phyloP scores from a whole-genome alignment of 1,140 invertebrate species.

The Nomia melanderi region DNA sequence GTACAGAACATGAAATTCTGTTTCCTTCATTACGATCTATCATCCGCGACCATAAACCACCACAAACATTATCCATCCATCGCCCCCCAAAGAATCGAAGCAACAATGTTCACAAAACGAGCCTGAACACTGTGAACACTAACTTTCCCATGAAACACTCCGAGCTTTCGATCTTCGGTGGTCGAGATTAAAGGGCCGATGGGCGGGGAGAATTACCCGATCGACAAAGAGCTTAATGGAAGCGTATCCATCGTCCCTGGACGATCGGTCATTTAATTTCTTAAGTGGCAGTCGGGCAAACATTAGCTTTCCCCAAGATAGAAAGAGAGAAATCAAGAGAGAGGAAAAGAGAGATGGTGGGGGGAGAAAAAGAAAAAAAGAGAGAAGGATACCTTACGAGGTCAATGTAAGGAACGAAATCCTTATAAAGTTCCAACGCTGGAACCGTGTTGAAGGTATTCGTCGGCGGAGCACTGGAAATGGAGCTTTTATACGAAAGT shows the following conservation, averaged over 20 bases:
- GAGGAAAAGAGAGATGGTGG: no score
- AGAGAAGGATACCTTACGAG: slow-evolving; percentile 27
- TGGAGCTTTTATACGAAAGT: slow-evolving; percentile 82
- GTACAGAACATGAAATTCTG: no score
- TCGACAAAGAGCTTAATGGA: slow-evolving; percentile 31
- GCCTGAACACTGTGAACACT: not conserved
- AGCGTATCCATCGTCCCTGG: slow-evolving; percentile 21
- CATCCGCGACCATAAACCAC: no score
- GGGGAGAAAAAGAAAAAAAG: no score
- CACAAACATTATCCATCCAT: no score
- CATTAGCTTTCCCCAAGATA: slow-evolving; percentile 20
- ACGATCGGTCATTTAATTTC: slow-evolving; percentile 48
- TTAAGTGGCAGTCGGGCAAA: slow-evolving; percentile 43
- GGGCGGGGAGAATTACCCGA: not conserved
- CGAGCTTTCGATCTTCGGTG: not conserved
- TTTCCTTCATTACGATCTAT: no score
- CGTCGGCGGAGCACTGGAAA: slow-evolving; percentile 78
- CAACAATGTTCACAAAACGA: no score
- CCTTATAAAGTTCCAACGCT: slow-evolving; percentile 59
- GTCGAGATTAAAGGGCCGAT: not conserved
- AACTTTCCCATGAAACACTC: not conserved
- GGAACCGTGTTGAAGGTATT: slow-evolving; percentile 69
- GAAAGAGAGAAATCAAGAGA: no score
- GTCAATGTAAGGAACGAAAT: slow-evolving; percentile 59
- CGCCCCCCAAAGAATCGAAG: no score